Evolutionary conservation across 2,113 vertebrate species (phyloP).

Genomic region (Microcebus ravelobensis): DNA sequence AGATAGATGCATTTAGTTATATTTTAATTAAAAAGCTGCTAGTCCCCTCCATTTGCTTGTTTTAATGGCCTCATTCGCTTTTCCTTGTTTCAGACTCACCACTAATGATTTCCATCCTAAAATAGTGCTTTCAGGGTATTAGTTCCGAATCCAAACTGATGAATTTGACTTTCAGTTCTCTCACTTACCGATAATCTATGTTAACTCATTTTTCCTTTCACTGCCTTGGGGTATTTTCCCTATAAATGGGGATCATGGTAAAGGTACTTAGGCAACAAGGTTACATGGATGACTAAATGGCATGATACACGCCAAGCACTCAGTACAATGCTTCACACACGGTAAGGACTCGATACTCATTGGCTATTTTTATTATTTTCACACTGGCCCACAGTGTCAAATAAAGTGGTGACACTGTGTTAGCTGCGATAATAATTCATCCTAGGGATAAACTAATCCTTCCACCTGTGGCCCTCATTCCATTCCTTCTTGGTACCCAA

Average conservation of each 20-base stretch:
- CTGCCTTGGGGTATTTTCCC: neutral
- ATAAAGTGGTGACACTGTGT: neutral
- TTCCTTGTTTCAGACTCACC: neutral
- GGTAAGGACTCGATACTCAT: neutral
- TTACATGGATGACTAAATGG: neutral
- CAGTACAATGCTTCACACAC: neutral
- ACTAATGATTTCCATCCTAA: neutral
- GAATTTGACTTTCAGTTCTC: neutral
- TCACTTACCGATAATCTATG: neutral
- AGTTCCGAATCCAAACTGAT: neutral
- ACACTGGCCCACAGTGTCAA: neutral
- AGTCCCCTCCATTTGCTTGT: neutral
- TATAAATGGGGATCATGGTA: neutral
- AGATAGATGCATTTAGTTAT: neutral
- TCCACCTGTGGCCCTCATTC: neutral
- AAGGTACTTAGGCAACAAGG: neutral
- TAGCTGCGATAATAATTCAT: too few relatives aligned
- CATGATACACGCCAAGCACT: neutral
- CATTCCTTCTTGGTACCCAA: neutral
- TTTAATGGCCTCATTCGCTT: neutral
- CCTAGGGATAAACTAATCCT: neutral
- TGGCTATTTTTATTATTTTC: neutral
- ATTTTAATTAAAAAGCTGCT: neutral
- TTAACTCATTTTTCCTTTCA: neutral
- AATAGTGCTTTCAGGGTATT: neutral